These are phyloP conservation scores for Heliothis peltigera DNA, from an alignment of 2,888 invertebrate species.

Conservation along the genomic window DNA sequence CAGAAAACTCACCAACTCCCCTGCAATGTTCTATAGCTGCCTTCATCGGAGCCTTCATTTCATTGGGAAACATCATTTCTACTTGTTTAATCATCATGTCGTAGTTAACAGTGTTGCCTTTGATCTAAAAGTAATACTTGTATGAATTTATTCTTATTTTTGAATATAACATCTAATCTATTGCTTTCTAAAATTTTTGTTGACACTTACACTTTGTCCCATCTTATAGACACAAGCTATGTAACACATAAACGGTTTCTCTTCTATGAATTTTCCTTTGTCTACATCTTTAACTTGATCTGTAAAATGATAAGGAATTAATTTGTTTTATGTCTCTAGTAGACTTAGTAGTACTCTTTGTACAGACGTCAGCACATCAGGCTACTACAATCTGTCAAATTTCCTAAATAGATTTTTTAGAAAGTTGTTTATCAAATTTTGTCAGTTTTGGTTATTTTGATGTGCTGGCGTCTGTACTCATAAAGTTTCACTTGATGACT, in stretches of 20 bases:
- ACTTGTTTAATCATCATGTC: conserved; percentile 75
- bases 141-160: background rate
- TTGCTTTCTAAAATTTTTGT: conserved; percentile 2
- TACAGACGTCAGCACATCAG: too few relatives aligned
- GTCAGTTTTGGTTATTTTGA: too few relatives aligned
- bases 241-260: conserved; percentile 73
- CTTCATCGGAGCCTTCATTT: conserved; percentile 72
- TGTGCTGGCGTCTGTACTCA: too few relatives aligned
- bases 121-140: conserved; percentile 64
- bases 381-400: too few relatives aligned
- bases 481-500: too few relatives aligned
- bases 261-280: conserved; percentile 72
- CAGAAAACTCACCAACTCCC: conserved; percentile 65
- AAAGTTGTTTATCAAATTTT: too few relatives aligned
- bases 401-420: too few relatives aligned
- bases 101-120: conserved; percentile 71
- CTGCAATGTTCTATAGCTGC: conserved; percentile 70
- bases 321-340: too few relatives aligned
- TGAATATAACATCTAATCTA: background rate
- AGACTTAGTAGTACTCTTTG: too few relatives aligned
- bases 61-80: conserved; percentile 76
- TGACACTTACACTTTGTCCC: conserved; percentile 65
- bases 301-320: conserved; percentile 38
- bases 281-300: conserved; percentile 71
- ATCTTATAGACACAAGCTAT: conserved; percentile 71